These are phyloP conservation scores for Drosophila quadrilineata DNA, from an alignment of 1,140 invertebrate species.

Conservation along the genomic window DNA sequence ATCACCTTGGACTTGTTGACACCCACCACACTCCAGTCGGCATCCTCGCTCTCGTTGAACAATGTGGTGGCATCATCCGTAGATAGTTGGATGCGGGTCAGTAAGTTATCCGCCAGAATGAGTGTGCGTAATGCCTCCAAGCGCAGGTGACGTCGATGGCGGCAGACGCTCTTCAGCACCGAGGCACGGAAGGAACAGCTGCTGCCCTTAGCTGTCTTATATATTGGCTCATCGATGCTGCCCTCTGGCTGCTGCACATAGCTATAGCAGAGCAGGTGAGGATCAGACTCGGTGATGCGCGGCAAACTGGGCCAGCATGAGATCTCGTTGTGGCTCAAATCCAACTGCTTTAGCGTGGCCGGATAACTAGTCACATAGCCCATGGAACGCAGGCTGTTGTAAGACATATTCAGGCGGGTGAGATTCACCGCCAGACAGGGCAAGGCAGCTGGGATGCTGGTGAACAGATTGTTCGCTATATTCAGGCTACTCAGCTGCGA, in stretches of 20 bases:
- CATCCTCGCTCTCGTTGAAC: slow-evolving; percentile 76
- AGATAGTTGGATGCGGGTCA: slow-evolving; percentile 89
- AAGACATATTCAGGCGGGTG: slow-evolving; percentile 93
- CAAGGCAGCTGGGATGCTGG: slow-evolving; percentile 91
- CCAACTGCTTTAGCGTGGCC: slow-evolving; percentile 92
- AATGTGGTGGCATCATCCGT: slow-evolving; percentile 86
- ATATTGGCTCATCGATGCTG: slow-evolving; percentile 82
- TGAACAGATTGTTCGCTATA: slow-evolving; percentile 95
- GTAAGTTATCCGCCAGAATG: slow-evolving; percentile 92
- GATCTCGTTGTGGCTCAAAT: slow-evolving; percentile 96
- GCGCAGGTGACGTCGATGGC: slow-evolving; percentile 90
- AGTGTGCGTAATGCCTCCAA: slow-evolving; percentile 78
- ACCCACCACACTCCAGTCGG: slow-evolving; percentile 80
- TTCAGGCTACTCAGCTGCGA: slow-evolving; percentile 89
- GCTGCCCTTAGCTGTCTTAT: slow-evolving; percentile 45
- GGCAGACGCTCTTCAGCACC: slow-evolving; percentile 91
- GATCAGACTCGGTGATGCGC: slow-evolving; percentile 85
- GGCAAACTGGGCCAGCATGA: slow-evolving; percentile 92
- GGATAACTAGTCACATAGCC: slow-evolving; percentile 95
- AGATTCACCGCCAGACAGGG: slow-evolving; percentile 94
- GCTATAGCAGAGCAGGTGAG: slow-evolving; percentile 85
- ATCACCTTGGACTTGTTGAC: slow-evolving; percentile 87
- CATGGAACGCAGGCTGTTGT: slow-evolving; percentile 92
- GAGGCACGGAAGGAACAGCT: slow-evolving; percentile 85
- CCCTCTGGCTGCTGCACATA: slow-evolving; percentile 73